phyloP scores from a whole-genome alignment of 1,140 invertebrate genomes.

The Belonocnema kinseyi region DNA sequence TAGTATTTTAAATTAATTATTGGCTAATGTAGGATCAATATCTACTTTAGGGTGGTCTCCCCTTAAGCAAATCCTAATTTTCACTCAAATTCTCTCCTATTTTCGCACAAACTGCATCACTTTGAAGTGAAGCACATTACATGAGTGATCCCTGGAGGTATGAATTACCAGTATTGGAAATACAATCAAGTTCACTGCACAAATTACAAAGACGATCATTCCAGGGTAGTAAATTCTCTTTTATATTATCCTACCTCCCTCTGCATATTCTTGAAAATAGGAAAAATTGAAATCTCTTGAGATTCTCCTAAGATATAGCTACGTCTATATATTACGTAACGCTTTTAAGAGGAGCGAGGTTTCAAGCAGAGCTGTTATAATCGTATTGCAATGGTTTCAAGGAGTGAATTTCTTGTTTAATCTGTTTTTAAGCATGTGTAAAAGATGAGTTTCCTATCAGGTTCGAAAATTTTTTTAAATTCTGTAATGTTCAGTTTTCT shows the following conservation, averaged over 20 bases:
- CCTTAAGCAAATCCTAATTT: neutral
- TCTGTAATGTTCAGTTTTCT: no score
- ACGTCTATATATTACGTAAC: no score
- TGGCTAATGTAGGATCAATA: no score
- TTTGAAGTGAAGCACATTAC: constrained; percentile 39
- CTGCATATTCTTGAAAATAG: neutral
- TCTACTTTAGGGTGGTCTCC: no score
- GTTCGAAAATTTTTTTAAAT: no score
- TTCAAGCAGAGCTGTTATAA: no score
- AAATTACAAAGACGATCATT: neutral
- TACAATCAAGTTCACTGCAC: constrained; percentile 5
- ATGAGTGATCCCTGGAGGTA: constrained; percentile 7
- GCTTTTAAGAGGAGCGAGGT: no score
- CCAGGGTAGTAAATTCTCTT: neutral
- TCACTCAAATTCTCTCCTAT: neutral
- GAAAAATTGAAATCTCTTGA: constrained; percentile 1
- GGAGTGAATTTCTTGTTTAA: no score
- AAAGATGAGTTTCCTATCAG: no score
- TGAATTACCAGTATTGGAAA: neutral
- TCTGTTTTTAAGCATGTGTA: no score
- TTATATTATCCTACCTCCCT: neutral
- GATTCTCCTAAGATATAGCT: neutral
- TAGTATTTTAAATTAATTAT: no score
- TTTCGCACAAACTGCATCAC: constrained; percentile 33
- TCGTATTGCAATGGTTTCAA: no score